phyloP scores from a whole-genome alignment of 1,140 invertebrate genomes.

The Macrosteles quadrilineatus region DNA sequence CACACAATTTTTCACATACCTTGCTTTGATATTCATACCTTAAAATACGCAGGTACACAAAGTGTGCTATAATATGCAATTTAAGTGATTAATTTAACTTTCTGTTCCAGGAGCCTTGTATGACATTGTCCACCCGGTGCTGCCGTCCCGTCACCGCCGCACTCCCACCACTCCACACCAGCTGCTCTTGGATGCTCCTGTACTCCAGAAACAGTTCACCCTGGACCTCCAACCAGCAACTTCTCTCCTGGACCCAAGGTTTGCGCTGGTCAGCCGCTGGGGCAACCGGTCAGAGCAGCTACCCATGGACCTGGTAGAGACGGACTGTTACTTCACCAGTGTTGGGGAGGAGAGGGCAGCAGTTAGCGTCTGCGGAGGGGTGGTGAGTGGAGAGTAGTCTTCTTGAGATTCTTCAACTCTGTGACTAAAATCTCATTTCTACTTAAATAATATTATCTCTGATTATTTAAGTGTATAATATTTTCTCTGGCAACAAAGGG shows the following conservation, averaged over 20 bases:
- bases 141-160: background rate
- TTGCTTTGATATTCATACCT: too few species aligned
- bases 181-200: constrained; percentile 22
- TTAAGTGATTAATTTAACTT: too few species aligned
- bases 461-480: too few species aligned
- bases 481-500: too few species aligned
- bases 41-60: too few species aligned
- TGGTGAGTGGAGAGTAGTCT: too few species aligned
- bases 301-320: constrained; percentile 24
- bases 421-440: too few species aligned
- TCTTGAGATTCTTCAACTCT: too few species aligned
- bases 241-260: constrained; percentile 34
- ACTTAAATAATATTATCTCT: too few species aligned
- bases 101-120: too few species aligned
- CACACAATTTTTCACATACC: too few species aligned
- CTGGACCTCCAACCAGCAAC: constrained; percentile 30
- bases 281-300: constrained; percentile 33
- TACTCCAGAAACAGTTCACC: constrained; percentile 24
- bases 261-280: constrained; percentile 33
- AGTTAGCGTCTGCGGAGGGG: constrained; percentile 41
- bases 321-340: constrained; percentile 40
- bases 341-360: constrained; percentile 37
- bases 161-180: background rate
- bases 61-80: too few species aligned
- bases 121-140: constrained; percentile 13